phyloP scores from a whole-genome alignment of 1,140 invertebrate genomes.

The Drosophila hydei region DNA sequence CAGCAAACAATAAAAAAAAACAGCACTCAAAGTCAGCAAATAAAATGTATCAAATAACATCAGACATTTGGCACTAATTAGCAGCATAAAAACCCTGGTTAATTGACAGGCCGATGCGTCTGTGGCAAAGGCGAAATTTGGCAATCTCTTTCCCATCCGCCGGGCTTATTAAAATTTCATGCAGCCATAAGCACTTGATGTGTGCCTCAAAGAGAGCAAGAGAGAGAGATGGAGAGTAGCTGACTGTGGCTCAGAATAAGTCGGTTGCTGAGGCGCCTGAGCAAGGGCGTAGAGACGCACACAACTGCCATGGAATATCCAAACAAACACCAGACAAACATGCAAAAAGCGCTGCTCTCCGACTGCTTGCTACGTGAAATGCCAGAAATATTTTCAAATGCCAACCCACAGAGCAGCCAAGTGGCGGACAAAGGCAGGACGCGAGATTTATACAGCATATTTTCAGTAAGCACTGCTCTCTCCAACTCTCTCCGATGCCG shows the following conservation, averaged over 20 bases:
- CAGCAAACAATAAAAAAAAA: slow-evolving; percentile 2
- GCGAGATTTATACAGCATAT: slow-evolving; percentile 20
- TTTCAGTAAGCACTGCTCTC: slow-evolving; percentile 6
- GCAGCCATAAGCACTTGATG: slow-evolving; percentile 63
- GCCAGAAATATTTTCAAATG: slow-evolving; percentile 50
- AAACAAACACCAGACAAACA: slow-evolving; percentile 50
- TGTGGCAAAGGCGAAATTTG: slow-evolving; percentile 40
- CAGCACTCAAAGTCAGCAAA: slow-evolving; percentile 25
- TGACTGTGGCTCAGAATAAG: not conserved
- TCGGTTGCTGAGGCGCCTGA: not conserved
- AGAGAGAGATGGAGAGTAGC: slow-evolving; percentile 17
- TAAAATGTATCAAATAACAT: slow-evolving; percentile 52
- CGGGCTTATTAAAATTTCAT: slow-evolving; percentile 73
- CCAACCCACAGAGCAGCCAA: slow-evolving; percentile 2
- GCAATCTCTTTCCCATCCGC: slow-evolving; percentile 60
- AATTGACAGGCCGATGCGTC: slow-evolving; percentile 19
- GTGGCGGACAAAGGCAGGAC: slow-evolving; percentile 11
- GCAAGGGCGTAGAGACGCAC: not conserved
- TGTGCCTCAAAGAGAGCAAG: slow-evolving; percentile 14
- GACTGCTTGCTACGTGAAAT: slow-evolving; percentile 46
- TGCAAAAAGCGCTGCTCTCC: slow-evolving; percentile 40
- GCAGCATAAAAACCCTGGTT: slow-evolving; percentile 45
- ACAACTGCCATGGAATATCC: slow-evolving; percentile 30
- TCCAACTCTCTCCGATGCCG: not conserved
- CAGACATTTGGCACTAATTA: slow-evolving; percentile 53